Evolutionary conservation across 2,888 invertebrate species (phyloP).

Genomic region (Hypomecis punctinalis): DNA sequence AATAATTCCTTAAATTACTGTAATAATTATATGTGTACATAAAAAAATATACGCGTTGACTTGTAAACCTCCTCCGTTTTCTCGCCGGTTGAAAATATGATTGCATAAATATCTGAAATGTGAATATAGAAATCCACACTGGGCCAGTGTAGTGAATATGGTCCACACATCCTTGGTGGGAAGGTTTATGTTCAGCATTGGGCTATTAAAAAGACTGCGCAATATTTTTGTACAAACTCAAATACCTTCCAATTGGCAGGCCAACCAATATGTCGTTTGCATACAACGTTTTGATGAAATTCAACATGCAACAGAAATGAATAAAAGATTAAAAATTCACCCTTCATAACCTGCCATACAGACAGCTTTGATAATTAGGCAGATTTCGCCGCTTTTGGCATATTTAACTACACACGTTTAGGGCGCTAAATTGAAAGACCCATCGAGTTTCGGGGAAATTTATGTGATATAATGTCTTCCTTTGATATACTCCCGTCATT

Average conservation of each 20-base stretch:
- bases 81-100: too few relatives aligned
- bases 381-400: constrained; percentile 49
- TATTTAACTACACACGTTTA: constrained; percentile 37
- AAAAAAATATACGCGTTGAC: too few relatives aligned
- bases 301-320: constrained; percentile 51
- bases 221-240: constrained; percentile 42
- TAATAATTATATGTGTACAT: too few relatives aligned
- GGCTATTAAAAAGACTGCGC: background rate
- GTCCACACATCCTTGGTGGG: too few relatives aligned
- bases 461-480: constrained; percentile 29
- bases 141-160: too few relatives aligned
- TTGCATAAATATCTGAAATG: too few relatives aligned
- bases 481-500: constrained; percentile 31
- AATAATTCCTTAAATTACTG: too few relatives aligned
- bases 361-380: constrained; percentile 61
- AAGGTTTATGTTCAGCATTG: too few relatives aligned
- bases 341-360: constrained; percentile 56
- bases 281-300: constrained; percentile 51
- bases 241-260: constrained; percentile 46
- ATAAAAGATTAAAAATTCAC: constrained; percentile 60
- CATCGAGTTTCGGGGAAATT: constrained; percentile 30
- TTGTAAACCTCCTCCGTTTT: too few relatives aligned
- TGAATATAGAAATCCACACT: too few relatives aligned
- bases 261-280: constrained; percentile 53
- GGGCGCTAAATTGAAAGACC: constrained; percentile 34